Evolutionary conservation across 2,888 invertebrate species (phyloP), one percentile per base, ranked within the genome.

Genomic region (Amblyjoppa fuscipennis): DNA sequence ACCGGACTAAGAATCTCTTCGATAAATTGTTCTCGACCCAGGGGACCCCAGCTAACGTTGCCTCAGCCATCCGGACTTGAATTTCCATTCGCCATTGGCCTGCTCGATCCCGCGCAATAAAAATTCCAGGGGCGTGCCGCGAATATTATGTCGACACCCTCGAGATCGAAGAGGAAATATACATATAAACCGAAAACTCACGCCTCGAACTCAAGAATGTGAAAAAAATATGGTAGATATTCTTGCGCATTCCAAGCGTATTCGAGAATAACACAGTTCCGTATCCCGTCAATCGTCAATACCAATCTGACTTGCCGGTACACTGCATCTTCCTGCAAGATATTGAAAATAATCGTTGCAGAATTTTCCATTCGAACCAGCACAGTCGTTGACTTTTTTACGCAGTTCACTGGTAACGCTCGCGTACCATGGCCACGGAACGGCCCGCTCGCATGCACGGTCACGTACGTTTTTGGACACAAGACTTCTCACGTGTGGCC

Each of bases 61-160:
- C 64, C 49, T 66, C 28, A 11, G 11, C 64, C 34, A 31, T 51
- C 45, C 74, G 51, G 51, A 25, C 61, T 41, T 59, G n/a, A 81
- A 77, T 73, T 28, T 70, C 53, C 49, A 51, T 77, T 51, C 78
- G 20, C 51, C 49, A 51, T n/a, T 71, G 56, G 79, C 56, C 59
- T 75, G 49, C 76, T 76, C 82, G 82, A 85, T 82, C 76, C 59
- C 53, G 59, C 74, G 70, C 76, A 85, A 85, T 85, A 85, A 79
- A 85, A 85, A 85, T 85, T 85, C 85, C 85, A 59, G 51, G 31
- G 53, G 82, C 85, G 85, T 85, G 79, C 85, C 76, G 68, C 76
- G 85, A 82, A 85, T 85, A 82, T 76, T 76, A 56, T 49, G 66
- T 64, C 31, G n/a, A 45, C 41, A 76, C 71, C 41, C 71, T 25